Conservation (phyloP, 2,797 vertebrate genomes). For the Knipowitschia caucasica region DNA sequence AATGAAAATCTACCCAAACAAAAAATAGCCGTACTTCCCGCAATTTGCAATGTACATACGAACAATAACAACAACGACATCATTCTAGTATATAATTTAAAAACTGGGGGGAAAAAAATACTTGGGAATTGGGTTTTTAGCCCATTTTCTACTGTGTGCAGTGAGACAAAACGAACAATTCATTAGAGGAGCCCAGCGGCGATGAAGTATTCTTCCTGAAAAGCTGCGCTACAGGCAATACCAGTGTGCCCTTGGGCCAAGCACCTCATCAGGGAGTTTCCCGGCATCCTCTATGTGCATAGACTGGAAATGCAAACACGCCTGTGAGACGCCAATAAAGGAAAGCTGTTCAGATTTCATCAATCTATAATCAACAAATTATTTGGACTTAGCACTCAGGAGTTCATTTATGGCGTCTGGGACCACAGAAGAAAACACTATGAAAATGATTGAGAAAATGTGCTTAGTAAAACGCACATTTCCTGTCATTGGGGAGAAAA, state of each 20-base stretch:
- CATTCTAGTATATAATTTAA: no score
- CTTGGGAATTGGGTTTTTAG: no score
- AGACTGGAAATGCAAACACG: slow-evolving; percentile 25
- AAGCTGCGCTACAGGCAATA: slow-evolving; percentile 19
- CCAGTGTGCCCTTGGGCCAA: slow-evolving; percentile 33
- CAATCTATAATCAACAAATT: slow-evolving; percentile 46
- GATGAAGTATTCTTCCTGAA: slow-evolving; percentile 3
- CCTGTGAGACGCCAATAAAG: slow-evolving; percentile 46
- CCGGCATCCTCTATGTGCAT: slow-evolving; percentile 3
- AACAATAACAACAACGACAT: no score
- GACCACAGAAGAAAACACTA: slow-evolving; percentile 12
- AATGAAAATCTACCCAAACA: no score
- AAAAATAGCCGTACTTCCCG: no score
- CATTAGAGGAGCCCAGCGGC: slow-evolving; percentile 6
- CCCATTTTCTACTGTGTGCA: neutral
- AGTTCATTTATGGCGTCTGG: slow-evolving; percentile 13
- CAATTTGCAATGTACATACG: no score
- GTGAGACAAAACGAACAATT: slow-evolving; percentile 7
- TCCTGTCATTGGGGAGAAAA: neutral
- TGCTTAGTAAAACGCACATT: neutral
- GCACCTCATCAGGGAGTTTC: slow-evolving; percentile 1
- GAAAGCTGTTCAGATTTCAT: no score
- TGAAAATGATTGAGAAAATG: neutral
- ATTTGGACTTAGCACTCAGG: slow-evolving; percentile 5
- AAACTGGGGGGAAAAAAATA: no score